Percentiles rank a stretch among this genome's conserved stretches.
Conservation (phyloP, 1,140 invertebrate genomes). For the Cryptotermes secundus region DNA sequence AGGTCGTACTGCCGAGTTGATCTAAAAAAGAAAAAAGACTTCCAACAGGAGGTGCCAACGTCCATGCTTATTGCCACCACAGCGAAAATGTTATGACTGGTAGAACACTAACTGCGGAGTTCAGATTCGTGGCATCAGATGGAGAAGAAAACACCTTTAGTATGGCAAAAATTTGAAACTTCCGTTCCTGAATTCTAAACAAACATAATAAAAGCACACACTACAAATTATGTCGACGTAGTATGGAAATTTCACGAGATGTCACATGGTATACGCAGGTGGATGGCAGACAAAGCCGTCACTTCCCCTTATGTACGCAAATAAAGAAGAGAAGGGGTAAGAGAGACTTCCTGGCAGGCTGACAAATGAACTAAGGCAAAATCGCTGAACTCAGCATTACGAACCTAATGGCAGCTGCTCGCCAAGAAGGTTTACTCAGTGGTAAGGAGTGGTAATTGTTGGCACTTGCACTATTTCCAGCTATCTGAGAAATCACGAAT, state of each 20-base stretch:
- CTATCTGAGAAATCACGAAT: too few species aligned
- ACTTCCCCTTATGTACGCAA: neutral
- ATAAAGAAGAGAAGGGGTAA: neutral
- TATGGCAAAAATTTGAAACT: neutral
- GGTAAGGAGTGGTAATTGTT: neutral
- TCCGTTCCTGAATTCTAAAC: neutral
- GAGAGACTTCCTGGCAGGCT: neutral
- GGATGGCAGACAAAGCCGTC: neutral
- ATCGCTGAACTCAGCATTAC: neutral
- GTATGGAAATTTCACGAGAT: too few species aligned
- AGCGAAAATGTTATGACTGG: too few species aligned
- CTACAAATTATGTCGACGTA: too few species aligned
- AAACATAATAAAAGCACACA: too few species aligned
- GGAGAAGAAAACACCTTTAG: neutral
- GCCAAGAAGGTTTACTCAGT: neutral
- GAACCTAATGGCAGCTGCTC: neutral
- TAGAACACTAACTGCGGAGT: neutral
- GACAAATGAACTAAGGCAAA: slow-evolving; percentile 2
- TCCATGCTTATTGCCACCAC: too few species aligned
- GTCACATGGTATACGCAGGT: neutral
- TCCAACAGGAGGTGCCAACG: neutral
- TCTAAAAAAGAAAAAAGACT: neutral
- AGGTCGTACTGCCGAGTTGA: neutral
- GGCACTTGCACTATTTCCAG: neutral
- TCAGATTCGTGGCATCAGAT: neutral